Percentiles rank a stretch among this genome's conserved stretches.
Conservation (phyloP, 2,888 invertebrate genomes). For the Scaptodrosophila latifasciaeformis region DNA sequence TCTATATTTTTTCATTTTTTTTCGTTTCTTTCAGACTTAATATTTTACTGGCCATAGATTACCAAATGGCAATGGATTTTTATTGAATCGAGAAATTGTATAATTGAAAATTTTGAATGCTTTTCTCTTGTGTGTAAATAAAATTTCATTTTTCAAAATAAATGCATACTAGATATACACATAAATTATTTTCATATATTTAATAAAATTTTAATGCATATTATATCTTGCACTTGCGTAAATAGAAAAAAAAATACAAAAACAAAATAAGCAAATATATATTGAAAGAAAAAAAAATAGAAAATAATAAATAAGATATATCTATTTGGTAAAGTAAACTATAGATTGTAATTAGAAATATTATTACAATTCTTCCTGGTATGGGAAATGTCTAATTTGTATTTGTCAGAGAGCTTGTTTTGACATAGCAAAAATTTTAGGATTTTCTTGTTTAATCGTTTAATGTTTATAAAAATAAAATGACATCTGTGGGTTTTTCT, state of each 20-base stretch:
- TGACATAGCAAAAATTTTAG: no score
- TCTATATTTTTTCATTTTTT: slow-evolving; percentile 14
- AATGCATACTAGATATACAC: slow-evolving; percentile 38
- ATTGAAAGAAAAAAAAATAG: neutral
- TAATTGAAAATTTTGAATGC: neutral
- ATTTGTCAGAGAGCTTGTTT: no score
- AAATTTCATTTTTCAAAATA: slow-evolving; percentile 31
- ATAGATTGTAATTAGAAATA: no score
- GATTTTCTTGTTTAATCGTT: no score
- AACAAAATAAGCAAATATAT: neutral
- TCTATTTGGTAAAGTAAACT: no score
- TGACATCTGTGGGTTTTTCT: no score
- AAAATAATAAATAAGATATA: no score
- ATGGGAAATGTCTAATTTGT: no score
- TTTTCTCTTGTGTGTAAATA: slow-evolving; percentile 36
- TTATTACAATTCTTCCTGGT: no score
- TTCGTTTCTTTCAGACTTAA: no score
- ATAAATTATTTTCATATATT: slow-evolving; percentile 22
- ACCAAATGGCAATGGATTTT: slow-evolving; percentile 16
- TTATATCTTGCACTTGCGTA: slow-evolving; percentile 62
- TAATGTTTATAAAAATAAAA: no score
- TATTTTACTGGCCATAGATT: slow-evolving; percentile 13
- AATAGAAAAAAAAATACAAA: slow-evolving; percentile 41
- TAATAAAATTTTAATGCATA: no score
- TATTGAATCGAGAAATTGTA: slow-evolving; percentile 12